These are phyloP conservation scores for Dendropsophus ebraccatus DNA, from an alignment of 2,113 vertebrate species.

Conservation along the genomic window DNA sequence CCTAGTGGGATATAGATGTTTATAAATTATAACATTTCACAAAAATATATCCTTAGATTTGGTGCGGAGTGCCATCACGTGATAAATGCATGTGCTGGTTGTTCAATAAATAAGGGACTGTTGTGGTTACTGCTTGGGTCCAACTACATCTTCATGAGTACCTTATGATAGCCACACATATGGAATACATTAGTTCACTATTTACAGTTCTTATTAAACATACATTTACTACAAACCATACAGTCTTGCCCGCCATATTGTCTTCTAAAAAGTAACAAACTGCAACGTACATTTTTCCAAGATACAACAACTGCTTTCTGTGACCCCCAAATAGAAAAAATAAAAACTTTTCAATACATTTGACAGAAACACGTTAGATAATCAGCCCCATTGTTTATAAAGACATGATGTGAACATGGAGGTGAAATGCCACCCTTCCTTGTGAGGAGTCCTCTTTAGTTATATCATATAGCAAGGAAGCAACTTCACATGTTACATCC, in stretches of 20 bases:
- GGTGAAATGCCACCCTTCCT: too few relatives aligned
- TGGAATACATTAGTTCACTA: neutral
- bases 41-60: slow-evolving; percentile 9
- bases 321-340: neutral
- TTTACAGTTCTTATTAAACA: neutral
- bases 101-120: neutral
- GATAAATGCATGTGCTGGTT: neutral
- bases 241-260: neutral
- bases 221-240: slow-evolving; percentile 1
- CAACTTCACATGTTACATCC: too few relatives aligned
- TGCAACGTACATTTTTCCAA: neutral
- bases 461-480: neutral
- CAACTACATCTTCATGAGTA: neutral
- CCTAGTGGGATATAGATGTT: neutral
- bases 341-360: neutral
- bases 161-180: neutral
- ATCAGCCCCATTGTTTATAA: too few relatives aligned
- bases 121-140: neutral
- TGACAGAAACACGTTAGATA: too few relatives aligned
- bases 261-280: neutral
- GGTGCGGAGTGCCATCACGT: neutral
- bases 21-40: slow-evolving; percentile 18
- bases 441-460: neutral
- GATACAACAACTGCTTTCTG: neutral
- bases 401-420: too few relatives aligned